phyloP scores from a whole-genome alignment of 2,888 invertebrate species.

The Platerodrilus igneus region DNA sequence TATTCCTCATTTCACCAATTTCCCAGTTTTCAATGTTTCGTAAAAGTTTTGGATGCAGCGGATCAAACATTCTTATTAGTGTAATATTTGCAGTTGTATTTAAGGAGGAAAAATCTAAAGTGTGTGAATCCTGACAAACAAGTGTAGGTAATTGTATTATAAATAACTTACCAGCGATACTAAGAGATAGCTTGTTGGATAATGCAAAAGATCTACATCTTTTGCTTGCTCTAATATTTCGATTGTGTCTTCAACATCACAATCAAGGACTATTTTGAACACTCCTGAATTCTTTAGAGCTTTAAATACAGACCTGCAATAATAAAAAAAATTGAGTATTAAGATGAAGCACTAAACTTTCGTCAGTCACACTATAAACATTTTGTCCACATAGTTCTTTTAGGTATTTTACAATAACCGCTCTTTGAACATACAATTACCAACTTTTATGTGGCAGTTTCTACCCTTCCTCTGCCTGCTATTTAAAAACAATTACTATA shows the following conservation, averaged over 20 bases:
- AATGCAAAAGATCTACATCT: slow-evolving; percentile 71
- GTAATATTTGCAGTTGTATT: slow-evolving; percentile 66
- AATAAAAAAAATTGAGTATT: too few species aligned
- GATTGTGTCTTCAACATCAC: slow-evolving; percentile 60
- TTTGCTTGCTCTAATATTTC: slow-evolving; percentile 62
- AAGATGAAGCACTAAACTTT: too few species aligned
- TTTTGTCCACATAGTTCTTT: too few species aligned
- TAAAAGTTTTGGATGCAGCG: slow-evolving; percentile 51
- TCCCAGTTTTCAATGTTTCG: slow-evolving; percentile 49
- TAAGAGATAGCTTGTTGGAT: slow-evolving; percentile 62
- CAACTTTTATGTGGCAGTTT: too few species aligned
- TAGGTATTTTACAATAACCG: too few species aligned
- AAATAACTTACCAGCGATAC: slow-evolving; percentile 55
- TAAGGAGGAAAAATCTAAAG: slow-evolving; percentile 56
- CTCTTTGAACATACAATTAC: too few species aligned
- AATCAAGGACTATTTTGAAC: slow-evolving; percentile 72
- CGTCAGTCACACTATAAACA: too few species aligned
- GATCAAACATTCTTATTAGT: slow-evolving; percentile 60
- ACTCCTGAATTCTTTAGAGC: slow-evolving; percentile 67
- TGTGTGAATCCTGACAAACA: slow-evolving; percentile 56
- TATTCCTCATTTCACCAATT: slow-evolving; percentile 25
- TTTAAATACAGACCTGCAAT: slow-evolving; percentile 66
- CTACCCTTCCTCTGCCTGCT: too few species aligned
- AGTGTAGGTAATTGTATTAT: neutral
- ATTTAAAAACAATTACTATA: too few species aligned